These are phyloP conservation scores for Melanocharis versteri DNA, from an alignment of 2,113 vertebrate species.

Conservation along the genomic window DNA sequence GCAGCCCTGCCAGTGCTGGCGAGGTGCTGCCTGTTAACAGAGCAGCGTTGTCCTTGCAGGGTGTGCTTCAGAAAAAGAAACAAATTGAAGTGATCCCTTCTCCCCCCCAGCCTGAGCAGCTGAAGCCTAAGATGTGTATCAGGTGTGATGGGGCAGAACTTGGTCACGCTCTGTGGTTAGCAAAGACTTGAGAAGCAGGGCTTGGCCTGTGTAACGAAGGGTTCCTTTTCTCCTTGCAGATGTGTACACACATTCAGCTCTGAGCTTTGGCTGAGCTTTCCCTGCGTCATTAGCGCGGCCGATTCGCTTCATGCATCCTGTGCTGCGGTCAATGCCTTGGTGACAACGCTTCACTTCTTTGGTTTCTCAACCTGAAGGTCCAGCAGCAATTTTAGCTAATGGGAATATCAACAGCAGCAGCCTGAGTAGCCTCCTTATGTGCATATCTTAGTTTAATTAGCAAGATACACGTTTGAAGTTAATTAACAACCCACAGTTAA, in stretches of 20 bases:
- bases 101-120: accelerated
- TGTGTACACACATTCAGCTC: constrained; percentile 61
- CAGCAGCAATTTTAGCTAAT: not conserved
- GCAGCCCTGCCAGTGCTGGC: not conserved
- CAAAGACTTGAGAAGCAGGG: not conserved
- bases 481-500: not conserved
- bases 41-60: accelerated
- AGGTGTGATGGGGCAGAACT: not conserved
- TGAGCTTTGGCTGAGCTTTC: not conserved
- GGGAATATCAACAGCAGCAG: not conserved
- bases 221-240: constrained; percentile 33
- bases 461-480: not conserved
- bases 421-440: not conserved
- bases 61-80: not conserved
- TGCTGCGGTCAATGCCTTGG: not conserved
- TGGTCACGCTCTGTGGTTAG: not conserved
- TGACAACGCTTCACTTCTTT: not conserved
- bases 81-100: not conserved
- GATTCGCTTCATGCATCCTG: not conserved
- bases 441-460: not conserved
- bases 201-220: not conserved
- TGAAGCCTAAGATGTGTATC: not conserved
- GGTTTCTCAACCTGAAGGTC: not conserved
- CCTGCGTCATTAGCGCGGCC: not conserved
- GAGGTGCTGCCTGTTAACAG: not conserved